These are phyloP conservation scores for Parasteatoda lunata DNA, from an alignment of 2,888 invertebrate genomes.

Conservation along the genomic window DNA sequence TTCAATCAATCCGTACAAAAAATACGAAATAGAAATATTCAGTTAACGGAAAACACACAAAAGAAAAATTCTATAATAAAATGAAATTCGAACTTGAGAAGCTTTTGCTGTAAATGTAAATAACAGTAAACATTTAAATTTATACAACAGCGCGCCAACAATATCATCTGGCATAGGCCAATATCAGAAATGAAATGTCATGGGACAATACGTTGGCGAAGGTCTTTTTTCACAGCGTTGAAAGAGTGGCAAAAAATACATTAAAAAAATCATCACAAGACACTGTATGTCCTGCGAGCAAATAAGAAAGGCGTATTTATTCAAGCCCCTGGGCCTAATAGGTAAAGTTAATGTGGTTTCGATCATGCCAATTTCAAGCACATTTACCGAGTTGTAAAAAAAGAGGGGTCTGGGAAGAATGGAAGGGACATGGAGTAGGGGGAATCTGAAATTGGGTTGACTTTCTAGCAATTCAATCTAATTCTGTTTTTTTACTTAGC, in stretches of 20 bases:
- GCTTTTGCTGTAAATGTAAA: slow-evolving; percentile 42
- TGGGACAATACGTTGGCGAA: background rate
- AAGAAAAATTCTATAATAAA: background rate
- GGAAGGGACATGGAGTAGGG: background rate
- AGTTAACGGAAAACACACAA: background rate
- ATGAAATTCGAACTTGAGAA: background rate
- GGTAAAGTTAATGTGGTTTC: slow-evolving; percentile 65
- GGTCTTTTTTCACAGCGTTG: background rate
- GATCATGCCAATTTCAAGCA: slow-evolving; percentile 60
- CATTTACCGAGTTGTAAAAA: slow-evolving; percentile 44
- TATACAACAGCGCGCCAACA: slow-evolving; percentile 36
- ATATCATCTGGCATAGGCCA: slow-evolving; percentile 12
- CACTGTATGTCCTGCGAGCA: slow-evolving; percentile 45
- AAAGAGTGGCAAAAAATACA: slow-evolving; percentile 5
- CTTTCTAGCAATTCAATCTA: slow-evolving; percentile 63
- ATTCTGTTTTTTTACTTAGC: background rate
- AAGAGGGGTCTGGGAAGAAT: background rate
- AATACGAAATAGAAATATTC: too few species aligned
- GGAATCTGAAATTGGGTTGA: slow-evolving; percentile 64
- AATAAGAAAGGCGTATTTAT: slow-evolving; percentile 51
- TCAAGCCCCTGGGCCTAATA: slow-evolving; percentile 59
- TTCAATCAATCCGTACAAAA: too few species aligned
- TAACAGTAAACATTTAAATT: slow-evolving; percentile 59
- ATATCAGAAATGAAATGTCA: background rate
- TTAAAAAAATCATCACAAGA: slow-evolving; percentile 1